phyloP scores from a whole-genome alignment of 1,140 invertebrate species.

The Radopholus similis region DNA sequence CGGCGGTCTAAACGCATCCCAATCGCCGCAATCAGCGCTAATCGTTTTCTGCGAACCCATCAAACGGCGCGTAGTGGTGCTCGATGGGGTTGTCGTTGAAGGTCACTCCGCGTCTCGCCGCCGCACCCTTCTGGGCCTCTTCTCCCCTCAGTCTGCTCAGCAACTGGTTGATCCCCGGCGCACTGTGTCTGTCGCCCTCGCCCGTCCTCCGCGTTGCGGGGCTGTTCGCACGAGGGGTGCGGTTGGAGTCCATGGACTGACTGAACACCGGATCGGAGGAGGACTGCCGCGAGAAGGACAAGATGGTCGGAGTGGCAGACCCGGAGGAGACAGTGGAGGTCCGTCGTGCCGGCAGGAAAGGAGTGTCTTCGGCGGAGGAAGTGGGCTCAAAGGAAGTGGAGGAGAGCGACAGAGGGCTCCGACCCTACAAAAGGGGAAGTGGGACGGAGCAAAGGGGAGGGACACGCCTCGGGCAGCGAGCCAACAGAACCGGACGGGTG shows the following conservation, averaged over 20 bases:
- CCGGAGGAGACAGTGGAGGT: conserved; percentile 7
- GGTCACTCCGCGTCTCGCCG: not conserved
- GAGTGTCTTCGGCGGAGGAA: not conserved
- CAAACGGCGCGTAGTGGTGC: conserved; percentile 11
- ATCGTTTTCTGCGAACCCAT: not conserved
- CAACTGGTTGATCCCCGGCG: not conserved
- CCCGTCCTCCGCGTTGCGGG: not conserved
- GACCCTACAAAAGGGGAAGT: not conserved
- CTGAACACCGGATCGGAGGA: not conserved
- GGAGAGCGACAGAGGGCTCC: not conserved
- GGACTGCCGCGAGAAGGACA: not conserved
- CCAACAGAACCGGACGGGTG: not conserved
- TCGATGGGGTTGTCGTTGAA: conserved; percentile 14
- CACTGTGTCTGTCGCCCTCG: not conserved
- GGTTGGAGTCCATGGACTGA: not conserved
- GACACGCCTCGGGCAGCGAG: not conserved
- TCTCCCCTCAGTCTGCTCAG: not conserved
- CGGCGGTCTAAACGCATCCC: not conserved
- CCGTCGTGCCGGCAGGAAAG: not conserved
- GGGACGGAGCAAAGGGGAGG: not conserved
- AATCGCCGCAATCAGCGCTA: not conserved
- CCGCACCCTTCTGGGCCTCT: not conserved
- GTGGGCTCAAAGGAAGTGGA: not conserved
- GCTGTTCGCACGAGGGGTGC: conserved; percentile 7
- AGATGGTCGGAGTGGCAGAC: conserved; percentile 9